Evolutionary conservation across 2,888 invertebrate species (phyloP), one percentile per base, ranked within the genome.

Genomic region (Willowsia nigromaculata): DNA sequence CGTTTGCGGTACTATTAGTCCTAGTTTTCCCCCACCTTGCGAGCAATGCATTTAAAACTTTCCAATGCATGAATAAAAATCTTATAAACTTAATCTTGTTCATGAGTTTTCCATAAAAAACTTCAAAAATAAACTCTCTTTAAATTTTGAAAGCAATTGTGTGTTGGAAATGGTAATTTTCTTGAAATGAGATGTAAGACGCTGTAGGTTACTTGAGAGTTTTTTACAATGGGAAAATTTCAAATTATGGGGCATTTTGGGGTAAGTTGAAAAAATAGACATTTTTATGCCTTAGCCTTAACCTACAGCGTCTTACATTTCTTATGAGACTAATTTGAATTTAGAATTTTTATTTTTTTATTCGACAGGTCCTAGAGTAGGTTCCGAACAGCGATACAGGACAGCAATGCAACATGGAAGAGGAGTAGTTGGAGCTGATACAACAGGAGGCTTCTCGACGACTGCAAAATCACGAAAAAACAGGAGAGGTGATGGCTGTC

Each of bases 281-380:
- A 15, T 30, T n/a, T 50, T 50, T 30, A 3, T 47, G 22, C 18
- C n/a, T 30, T 1, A 80, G 59, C 82, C 50, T n/a, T n/a, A n/a
- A n/a, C n/a, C 88, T 88, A 83, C 84, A 47, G 84, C 88, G 88
- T 88, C 88, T 82, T 82, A 82, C 82, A 65, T 62, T 43, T 18
- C 40, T 33, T 18, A 53, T n/a, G 43, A 13, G 22, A n/a, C 40
- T 40, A 65, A 62, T 27, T 37, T n/a, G n/a, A 27, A 47, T 13
- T 50, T 3, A 9, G 5, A 50, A 15, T 50, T 7, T 30, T 43
- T 59, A 22, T 37, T 25, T 65, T 50, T 33, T 3, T 27, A 53
- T 22, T 2, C 59, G 27, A 1, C 30, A 85, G 85, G 85, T 40
- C 85, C 85, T 1, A 74, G 25, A 27, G 74, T 74, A 1, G 85